Conservation (phyloP, 2,888 invertebrate species). For the Drosophila cyrtoloma region DNA sequence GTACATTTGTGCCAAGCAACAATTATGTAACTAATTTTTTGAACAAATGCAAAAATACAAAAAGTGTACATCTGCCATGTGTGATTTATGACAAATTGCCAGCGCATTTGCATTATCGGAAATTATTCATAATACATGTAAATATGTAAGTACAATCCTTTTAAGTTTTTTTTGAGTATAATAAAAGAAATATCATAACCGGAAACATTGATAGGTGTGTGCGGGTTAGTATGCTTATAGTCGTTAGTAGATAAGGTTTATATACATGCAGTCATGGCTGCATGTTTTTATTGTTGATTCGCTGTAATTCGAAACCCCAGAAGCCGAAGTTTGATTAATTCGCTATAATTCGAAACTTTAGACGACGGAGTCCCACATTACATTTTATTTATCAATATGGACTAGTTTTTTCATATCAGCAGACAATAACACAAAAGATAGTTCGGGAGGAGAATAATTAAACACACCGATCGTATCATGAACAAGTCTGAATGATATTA, state of each 20-base stretch:
- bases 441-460: too few relatives aligned
- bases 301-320: not conserved
- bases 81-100: conserved; percentile 51
- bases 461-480: too few relatives aligned
- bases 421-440: too few relatives aligned
- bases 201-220: conserved; percentile 24
- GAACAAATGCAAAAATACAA: not conserved
- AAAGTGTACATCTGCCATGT: not conserved
- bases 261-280: not conserved
- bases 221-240: conserved; percentile 1
- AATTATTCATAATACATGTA: conserved; percentile 11
- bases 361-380: not conserved
- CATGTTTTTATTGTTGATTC: conserved; percentile 1
- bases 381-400: not conserved
- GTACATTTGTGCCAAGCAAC: not conserved
- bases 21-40: not conserved
- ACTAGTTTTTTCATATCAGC: not conserved
- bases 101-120: conserved; percentile 23
- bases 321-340: not conserved
- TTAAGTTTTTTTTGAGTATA: conserved; percentile 37
- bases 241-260: conserved; percentile 26
- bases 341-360: not conserved
- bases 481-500: too few relatives aligned
- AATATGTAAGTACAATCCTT: not conserved
- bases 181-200: conserved; percentile 11